Percentiles rank a stretch among this genome's conserved stretches.
These are phyloP conservation scores for Protophormia terraenovae DNA, from an alignment of 2,888 invertebrate species.

Conservation along the genomic window DNA sequence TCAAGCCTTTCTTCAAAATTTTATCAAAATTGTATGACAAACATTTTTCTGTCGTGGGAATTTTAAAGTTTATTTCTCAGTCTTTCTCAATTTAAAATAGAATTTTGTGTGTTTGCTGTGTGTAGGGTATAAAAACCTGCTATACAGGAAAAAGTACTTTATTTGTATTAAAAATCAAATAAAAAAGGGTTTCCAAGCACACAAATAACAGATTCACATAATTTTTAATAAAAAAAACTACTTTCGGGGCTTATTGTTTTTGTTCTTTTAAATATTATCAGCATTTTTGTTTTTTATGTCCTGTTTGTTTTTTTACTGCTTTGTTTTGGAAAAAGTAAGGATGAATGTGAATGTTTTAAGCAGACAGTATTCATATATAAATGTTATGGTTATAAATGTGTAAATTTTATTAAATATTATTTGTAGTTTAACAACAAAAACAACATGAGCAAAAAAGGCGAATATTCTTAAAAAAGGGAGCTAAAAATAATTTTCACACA, in stretches of 20 bases:
- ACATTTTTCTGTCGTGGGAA: too few species aligned
- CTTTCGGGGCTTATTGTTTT: constrained; percentile 34
- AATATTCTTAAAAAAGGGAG: constrained; percentile 28
- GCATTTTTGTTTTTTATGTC: background rate
- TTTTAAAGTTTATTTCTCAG: too few species aligned
- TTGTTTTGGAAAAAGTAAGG: background rate
- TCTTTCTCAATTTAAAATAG: too few species aligned
- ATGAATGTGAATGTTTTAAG: constrained; percentile 11
- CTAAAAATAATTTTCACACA: constrained; percentile 55
- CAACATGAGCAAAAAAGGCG: background rate
- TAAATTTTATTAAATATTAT: constrained; percentile 62
- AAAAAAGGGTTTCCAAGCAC: constrained; percentile 8
- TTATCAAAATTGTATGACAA: too few species aligned
- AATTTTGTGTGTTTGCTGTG: too few species aligned
- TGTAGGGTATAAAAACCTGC: too few species aligned
- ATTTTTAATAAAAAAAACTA: constrained; percentile 13
- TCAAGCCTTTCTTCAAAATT: too few species aligned
- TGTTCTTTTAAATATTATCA: constrained; percentile 44
- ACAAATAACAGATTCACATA: background rate
- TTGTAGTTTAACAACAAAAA: constrained; percentile 33
- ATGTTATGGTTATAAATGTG: constrained; percentile 58
- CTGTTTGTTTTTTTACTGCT: background rate
- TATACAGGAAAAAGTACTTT: background rate
- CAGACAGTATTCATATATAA: constrained; percentile 41
- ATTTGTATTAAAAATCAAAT: background rate